These are phyloP conservation scores for Hippocampus comes DNA, from an alignment of 2,113 vertebrate species.

Conservation along the genomic window DNA sequence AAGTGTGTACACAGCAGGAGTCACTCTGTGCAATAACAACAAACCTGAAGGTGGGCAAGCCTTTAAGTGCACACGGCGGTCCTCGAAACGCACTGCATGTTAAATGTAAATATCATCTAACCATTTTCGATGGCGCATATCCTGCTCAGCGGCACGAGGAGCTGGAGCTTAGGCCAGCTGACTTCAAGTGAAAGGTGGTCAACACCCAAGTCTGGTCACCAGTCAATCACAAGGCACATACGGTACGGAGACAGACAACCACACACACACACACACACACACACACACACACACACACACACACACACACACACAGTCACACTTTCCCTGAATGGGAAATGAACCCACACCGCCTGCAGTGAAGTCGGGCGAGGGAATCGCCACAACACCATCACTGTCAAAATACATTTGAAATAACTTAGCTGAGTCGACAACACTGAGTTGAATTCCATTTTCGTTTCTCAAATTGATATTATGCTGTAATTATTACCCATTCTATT, in stretches of 20 bases:
- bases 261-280: not conserved
- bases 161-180: not conserved
- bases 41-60: constrained; percentile 23
- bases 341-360: not conserved
- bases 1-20: constrained; percentile 28
- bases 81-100: not conserved
- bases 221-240: not conserved
- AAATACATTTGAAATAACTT: constrained; percentile 4
- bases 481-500: not conserved
- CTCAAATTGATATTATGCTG: not conserved
- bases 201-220: not conserved
- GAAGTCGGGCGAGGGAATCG: not conserved
- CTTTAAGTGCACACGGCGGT: not conserved
- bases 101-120: not conserved
- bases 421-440: not conserved
- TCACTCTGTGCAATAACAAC: constrained; percentile 31
- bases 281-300: not conserved
- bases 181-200: not conserved
- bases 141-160: not conserved
- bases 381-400: not conserved
- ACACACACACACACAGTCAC: not conserved
- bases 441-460: not conserved
- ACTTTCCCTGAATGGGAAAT: not conserved
- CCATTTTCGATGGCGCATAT: not conserved
- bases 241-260: not conserved